These are phyloP conservation scores for Phalacrocorax pelagicus DNA, from an alignment of 2,113 vertebrate genomes.

Conservation along the genomic window DNA sequence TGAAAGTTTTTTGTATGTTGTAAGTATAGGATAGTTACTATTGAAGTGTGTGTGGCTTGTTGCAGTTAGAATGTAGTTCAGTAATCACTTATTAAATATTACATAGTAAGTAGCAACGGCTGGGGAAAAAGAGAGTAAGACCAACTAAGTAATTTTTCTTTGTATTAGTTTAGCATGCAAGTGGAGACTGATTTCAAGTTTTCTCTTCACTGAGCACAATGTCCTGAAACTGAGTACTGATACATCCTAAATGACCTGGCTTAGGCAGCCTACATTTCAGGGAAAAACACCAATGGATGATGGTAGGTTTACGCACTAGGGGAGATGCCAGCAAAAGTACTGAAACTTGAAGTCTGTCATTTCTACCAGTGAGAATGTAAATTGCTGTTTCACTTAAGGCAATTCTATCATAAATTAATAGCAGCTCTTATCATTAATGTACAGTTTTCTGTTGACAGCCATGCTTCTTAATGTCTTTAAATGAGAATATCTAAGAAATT, in stretches of 20 bases:
- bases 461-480: neutral
- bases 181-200: neutral
- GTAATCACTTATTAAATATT: neutral
- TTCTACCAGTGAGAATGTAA: neutral
- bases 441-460: neutral
- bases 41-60: neutral
- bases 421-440: neutral
- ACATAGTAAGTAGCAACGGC: neutral
- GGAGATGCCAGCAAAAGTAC: neutral
- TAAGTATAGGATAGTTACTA: neutral
- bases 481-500: neutral
- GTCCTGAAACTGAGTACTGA: neutral
- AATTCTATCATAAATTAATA: neutral
- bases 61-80: neutral
- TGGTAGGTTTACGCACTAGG: neutral
- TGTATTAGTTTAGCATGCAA: neutral
- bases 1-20: neutral
- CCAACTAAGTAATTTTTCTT: neutral
- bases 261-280: neutral
- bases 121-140: neutral
- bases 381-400: neutral
- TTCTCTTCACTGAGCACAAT: neutral
- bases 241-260: neutral
- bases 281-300: neutral
- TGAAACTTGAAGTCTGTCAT: neutral